Evolutionary conservation across 1,140 invertebrate species (phyloP).

Genomic region (Macrobrachium rosenbergii): DNA sequence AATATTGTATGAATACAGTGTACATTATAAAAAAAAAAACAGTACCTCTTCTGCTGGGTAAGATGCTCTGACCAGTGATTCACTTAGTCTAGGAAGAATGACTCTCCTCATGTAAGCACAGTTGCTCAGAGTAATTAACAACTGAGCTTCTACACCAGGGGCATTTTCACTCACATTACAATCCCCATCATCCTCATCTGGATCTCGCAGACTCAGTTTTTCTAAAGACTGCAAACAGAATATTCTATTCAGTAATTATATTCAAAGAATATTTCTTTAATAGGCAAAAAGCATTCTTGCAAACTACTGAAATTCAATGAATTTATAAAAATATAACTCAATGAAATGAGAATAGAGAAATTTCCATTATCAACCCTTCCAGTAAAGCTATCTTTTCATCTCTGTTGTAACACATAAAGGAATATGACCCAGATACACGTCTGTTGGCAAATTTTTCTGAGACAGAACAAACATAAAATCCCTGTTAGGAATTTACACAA

Average conservation of each 20-base stretch:
- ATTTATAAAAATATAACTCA: no score
- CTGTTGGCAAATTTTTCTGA: no score
- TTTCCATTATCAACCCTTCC: no score
- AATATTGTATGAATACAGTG: background rate
- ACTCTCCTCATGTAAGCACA: slow-evolving; percentile 85
- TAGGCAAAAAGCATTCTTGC: no score
- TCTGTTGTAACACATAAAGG: no score
- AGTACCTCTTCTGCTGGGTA: slow-evolving; percentile 75
- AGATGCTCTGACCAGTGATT: slow-evolving; percentile 76
- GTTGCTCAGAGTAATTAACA: slow-evolving; percentile 90
- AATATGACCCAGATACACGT: no score
- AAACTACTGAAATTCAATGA: no score
- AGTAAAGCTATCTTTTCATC: no score
- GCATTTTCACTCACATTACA: slow-evolving; percentile 44
- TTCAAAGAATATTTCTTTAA: no score
- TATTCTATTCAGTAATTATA: background rate
- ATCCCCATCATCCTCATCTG: slow-evolving; percentile 52
- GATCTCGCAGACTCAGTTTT: slow-evolving; percentile 60
- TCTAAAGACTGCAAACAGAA: slow-evolving; percentile 46
- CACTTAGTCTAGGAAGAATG: slow-evolving; percentile 80
- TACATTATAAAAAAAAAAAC: background rate
- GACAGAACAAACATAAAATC: no score
- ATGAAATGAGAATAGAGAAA: no score
- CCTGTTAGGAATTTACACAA: no score
- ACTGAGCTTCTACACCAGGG: slow-evolving; percentile 66